A percentile compares a stretch with the other conserved stretches of the same genome.
Conservation (phyloP, 2,797 vertebrate genomes). For the Mus minutoides region DNA sequence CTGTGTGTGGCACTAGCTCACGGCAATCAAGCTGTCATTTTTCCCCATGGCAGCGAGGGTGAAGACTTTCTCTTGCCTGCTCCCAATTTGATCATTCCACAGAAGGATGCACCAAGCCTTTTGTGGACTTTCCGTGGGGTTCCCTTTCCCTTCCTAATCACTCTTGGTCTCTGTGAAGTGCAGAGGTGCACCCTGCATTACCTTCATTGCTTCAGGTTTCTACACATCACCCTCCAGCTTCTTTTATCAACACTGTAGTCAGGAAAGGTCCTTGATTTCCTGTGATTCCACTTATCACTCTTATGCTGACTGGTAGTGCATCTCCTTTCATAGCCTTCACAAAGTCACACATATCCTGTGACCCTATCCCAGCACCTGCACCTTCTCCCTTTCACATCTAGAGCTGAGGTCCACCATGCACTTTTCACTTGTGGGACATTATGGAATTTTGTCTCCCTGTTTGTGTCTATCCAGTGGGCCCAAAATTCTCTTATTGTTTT, state of each 20-base stretch:
- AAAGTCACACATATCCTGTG: not conserved
- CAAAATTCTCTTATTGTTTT: too few species aligned
- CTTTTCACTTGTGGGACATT: not conserved
- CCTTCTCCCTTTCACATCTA: not conserved
- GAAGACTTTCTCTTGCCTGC: not conserved
- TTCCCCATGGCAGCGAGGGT: not conserved
- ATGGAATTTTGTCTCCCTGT: not conserved
- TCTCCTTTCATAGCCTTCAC: not conserved
- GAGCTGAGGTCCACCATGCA: not conserved
- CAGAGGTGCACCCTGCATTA: not conserved
- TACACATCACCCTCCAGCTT: rapidly evolving
- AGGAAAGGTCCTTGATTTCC: too few species aligned
- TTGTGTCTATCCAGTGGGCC: not conserved
- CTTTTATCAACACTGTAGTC: too few species aligned
- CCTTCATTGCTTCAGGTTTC: rapidly evolving
- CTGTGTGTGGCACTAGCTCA: not conserved
- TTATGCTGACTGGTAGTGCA: not conserved
- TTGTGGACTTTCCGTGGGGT: not conserved
- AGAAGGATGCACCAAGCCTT: not conserved
- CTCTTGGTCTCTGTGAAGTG: not conserved
- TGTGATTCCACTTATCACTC: too few species aligned
- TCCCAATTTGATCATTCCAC: not conserved
- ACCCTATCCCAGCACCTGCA: too few species aligned
- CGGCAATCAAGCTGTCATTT: not conserved
- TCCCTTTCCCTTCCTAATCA: not conserved